Conservation (phyloP, 2,797 vertebrate genomes). For the Anabas testudineus region DNA sequence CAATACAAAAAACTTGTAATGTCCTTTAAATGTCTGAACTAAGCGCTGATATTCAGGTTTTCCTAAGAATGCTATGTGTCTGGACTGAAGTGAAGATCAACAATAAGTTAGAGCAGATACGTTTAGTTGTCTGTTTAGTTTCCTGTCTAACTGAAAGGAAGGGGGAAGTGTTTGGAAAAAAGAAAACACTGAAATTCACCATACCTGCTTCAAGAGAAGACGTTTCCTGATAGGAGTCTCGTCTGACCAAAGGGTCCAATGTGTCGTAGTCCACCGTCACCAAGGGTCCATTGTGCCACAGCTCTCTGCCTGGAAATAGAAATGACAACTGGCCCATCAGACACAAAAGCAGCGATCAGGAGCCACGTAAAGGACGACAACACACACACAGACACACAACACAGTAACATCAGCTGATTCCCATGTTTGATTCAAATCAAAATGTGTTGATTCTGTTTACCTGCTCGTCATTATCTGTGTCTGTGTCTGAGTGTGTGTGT, state of each 20-base stretch:
- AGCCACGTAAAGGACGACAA: constrained; percentile 47
- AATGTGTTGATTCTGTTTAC: neutral
- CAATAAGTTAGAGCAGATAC: neutral
- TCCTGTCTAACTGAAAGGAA: constrained; percentile 21
- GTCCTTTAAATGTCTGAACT: constrained; percentile 11
- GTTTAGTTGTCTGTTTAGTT: constrained; percentile 17
- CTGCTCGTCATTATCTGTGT: neutral
- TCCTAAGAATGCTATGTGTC: neutral
- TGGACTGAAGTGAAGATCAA: constrained; percentile 15
- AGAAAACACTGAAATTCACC: neutral
- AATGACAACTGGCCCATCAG: constrained; percentile 34
- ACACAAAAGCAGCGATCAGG: constrained; percentile 49
- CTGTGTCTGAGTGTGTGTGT: constrained; percentile 8
- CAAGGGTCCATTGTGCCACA: constrained; percentile 80
- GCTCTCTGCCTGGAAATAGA: constrained; percentile 81
- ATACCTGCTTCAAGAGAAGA: constrained; percentile 81
- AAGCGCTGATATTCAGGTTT: neutral
- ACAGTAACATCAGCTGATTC: constrained; percentile 22
- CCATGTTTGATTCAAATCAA: constrained; percentile 6
- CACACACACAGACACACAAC: constrained; percentile 18
- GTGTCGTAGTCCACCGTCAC: constrained; percentile 88
- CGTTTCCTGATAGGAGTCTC: constrained; percentile 88
- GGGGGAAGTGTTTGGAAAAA: neutral
- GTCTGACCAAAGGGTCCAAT: constrained; percentile 88
- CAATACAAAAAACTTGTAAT: neutral